Evolutionary conservation across 2,888 invertebrate species (phyloP).

Genomic region (Pachymerium ferrugineum): DNA sequence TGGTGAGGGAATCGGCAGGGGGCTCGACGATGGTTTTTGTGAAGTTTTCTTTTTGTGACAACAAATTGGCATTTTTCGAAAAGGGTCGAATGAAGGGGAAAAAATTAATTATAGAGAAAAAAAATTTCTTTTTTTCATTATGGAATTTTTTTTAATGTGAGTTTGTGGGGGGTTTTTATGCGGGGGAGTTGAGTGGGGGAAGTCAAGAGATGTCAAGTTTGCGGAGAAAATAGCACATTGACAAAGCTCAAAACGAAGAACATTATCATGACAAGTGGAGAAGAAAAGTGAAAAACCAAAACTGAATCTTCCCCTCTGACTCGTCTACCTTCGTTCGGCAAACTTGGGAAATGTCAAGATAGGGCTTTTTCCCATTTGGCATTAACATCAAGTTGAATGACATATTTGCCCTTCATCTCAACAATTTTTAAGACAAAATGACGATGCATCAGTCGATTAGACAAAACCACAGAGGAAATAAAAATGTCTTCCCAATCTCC

Average conservation of each 20-base stretch:
- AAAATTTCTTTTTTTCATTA: background rate
- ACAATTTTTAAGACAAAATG: background rate
- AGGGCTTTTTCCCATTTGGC: background rate
- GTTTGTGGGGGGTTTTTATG: too few relatives aligned
- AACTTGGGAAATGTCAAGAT: background rate
- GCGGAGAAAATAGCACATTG: background rate
- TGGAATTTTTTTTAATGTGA: background rate
- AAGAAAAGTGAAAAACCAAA: background rate
- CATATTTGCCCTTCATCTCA: background rate
- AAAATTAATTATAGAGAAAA: background rate
- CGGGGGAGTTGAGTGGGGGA: background rate
- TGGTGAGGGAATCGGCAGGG: background rate
- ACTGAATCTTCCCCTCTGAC: too few relatives aligned
- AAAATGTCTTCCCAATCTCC: background rate
- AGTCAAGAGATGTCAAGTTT: background rate
- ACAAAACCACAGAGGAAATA: background rate
- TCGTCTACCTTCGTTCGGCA: background rate
- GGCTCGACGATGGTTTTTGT: background rate
- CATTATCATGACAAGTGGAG: background rate
- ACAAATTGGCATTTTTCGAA: constrained; percentile 2
- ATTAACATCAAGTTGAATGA: background rate
- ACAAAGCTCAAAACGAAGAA: background rate
- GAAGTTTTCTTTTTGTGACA: background rate
- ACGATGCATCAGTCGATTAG: background rate
- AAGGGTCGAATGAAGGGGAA: background rate